Percentiles rank a stretch among this genome's conserved stretches.
Conservation (phyloP, 2,888 invertebrate genomes). For the Macroteleia sp. region DNA sequence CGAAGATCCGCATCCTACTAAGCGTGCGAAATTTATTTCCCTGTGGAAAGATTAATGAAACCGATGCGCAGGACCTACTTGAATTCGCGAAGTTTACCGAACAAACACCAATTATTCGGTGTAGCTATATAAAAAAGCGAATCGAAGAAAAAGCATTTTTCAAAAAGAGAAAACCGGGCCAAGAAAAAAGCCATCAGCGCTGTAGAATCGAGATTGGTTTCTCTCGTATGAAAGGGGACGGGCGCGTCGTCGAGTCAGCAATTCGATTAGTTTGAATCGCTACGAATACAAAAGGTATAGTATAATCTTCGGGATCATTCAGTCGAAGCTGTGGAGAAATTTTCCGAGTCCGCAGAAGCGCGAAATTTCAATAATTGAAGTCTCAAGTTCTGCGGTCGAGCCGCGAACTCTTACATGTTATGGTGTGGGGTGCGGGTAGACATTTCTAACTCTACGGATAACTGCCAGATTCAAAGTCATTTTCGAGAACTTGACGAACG, state of each 20-base stretch:
- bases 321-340: constrained; percentile 12
- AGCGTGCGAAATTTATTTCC: constrained; percentile 44
- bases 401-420: constrained; percentile 48
- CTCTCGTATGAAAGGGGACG: constrained; percentile 16
- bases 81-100: constrained; percentile 15
- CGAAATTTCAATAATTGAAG: constrained; percentile 68
- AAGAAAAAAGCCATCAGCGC: constrained; percentile 18
- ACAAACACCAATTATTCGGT: constrained; percentile 35
- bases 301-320: constrained; percentile 38
- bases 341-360: constrained; percentile 54
- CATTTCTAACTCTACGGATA: constrained; percentile 42
- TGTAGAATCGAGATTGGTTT: constrained; percentile 37
- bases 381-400: constrained; percentile 50
- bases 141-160: constrained; percentile 5
- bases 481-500: constrained; percentile 33
- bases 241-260: constrained; percentile 42
- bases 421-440: constrained; percentile 1
- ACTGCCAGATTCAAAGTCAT: constrained; percentile 39
- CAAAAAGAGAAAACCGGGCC: background rate
- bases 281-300: constrained; percentile 36
- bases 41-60: constrained; percentile 33
- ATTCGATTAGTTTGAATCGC: constrained; percentile 47
- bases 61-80: constrained; percentile 12
- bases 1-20: constrained; percentile 66
- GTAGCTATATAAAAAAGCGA: background rate